phyloP scores from a whole-genome alignment of 2,797 vertebrate species.

The Manis javanica region DNA sequence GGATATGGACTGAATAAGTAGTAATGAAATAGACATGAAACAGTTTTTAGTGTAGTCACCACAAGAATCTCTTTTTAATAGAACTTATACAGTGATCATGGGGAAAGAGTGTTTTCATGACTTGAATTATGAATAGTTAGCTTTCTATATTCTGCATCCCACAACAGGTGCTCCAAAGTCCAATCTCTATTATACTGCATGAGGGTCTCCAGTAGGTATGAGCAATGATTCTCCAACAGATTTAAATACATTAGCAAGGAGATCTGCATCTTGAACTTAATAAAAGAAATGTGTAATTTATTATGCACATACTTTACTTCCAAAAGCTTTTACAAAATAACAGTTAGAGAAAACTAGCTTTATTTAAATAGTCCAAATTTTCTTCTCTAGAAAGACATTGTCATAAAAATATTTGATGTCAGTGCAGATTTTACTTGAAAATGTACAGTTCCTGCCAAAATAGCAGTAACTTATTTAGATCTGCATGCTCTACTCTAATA shows the following conservation, averaged over 20 bases:
- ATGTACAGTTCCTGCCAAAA: slow-evolving; percentile 52
- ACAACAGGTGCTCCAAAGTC: not conserved
- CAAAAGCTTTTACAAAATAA: not conserved
- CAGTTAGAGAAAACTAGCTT: not conserved
- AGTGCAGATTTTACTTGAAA: slow-evolving; percentile 27
- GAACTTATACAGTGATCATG: not conserved
- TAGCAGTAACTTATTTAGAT: slow-evolving; percentile 53
- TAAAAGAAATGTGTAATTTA: not conserved
- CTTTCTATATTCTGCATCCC: not conserved
- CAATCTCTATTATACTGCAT: not conserved
- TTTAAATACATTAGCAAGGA: not conserved
- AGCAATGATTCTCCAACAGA: not conserved
- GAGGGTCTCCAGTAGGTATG: not conserved
- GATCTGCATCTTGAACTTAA: not conserved
- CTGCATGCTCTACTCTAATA: slow-evolving; percentile 42
- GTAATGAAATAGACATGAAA: not conserved
- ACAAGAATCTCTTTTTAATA: not conserved
- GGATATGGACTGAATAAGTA: not conserved
- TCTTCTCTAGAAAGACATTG: slow-evolving; percentile 42
- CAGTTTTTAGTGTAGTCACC: not conserved
- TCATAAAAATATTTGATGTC: not conserved
- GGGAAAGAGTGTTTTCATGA: not conserved
- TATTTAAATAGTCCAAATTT: not conserved
- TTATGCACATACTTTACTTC: not conserved
- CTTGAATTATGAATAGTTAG: not conserved